Evolutionary conservation across 1,140 invertebrate genomes (phyloP).

Genomic region (Dolichoris vasculosae): DNA sequence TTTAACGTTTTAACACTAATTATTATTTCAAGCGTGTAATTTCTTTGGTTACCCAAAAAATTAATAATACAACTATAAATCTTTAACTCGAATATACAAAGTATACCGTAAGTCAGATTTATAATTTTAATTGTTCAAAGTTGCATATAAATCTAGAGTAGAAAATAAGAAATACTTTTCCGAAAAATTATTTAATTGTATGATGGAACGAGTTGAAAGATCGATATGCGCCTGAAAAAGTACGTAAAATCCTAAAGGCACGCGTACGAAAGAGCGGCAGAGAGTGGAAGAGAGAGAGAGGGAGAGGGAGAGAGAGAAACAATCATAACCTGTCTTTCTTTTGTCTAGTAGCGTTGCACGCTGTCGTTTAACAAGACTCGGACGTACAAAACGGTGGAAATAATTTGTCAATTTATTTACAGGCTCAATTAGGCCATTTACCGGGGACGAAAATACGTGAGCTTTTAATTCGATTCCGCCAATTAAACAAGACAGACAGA

Average conservation of each 20-base stretch:
- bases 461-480: conserved; percentile 71
- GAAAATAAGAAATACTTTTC: too few species aligned
- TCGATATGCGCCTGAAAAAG: conserved; percentile 1
- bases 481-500: conserved; percentile 59
- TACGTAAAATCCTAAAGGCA: background rate
- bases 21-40: background rate
- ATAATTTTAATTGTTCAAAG: too few species aligned
- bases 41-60: background rate
- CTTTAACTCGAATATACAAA: too few species aligned
- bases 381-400: conserved; percentile 66
- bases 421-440: conserved; percentile 66
- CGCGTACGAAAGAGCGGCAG: background rate
- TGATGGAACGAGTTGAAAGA: too few species aligned
- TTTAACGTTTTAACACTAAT: background rate
- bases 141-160: too few species aligned
- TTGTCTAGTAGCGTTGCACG: conserved; percentile 49
- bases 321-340: conserved; percentile 23
- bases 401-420: conserved; percentile 70
- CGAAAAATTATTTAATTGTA: too few species aligned
- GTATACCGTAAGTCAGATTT: too few species aligned
- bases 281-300: too few species aligned
- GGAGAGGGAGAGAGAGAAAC: too few species aligned
- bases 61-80: background rate
- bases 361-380: conserved; percentile 59
- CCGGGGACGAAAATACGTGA: conserved; percentile 63